Percentiles rank a stretch among this genome's conserved stretches.
phyloP scores from a whole-genome alignment of 2,888 invertebrate species.

The Exocentrus adspersus region DNA sequence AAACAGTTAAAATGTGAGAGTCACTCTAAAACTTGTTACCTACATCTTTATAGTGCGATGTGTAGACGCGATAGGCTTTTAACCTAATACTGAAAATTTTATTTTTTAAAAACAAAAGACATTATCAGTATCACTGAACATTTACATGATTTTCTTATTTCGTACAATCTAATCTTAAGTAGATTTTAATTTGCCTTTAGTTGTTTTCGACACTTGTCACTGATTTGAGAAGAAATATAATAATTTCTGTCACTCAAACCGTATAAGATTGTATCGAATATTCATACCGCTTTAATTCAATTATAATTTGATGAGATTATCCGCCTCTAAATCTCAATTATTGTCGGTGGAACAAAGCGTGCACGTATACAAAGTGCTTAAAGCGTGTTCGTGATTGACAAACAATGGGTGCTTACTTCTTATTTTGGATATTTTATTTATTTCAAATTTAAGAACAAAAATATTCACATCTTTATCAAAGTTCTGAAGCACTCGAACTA shows the following conservation, averaged over 20 bases:
- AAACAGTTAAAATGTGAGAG: no score
- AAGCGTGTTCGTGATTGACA: no score
- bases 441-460: no score
- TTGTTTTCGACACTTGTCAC: background rate
- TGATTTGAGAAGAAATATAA: background rate
- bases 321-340: background rate
- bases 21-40: no score
- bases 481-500: no score
- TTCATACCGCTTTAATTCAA: background rate
- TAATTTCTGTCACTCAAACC: background rate
- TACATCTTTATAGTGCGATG: no score
- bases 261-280: background rate
- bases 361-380: background rate
- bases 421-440: no score
- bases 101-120: background rate
- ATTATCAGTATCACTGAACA: background rate
- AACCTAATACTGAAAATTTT: no score
- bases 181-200: background rate
- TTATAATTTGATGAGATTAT: slow-evolving; percentile 1
- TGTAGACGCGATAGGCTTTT: no score
- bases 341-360: background rate
- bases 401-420: no score
- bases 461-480: no score
- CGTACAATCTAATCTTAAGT: background rate
- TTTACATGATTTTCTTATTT: background rate